Base-by-base conservation (phyloP, 2,888 invertebrate genomes). In the Lasioglossum oenotherae region DNA sequence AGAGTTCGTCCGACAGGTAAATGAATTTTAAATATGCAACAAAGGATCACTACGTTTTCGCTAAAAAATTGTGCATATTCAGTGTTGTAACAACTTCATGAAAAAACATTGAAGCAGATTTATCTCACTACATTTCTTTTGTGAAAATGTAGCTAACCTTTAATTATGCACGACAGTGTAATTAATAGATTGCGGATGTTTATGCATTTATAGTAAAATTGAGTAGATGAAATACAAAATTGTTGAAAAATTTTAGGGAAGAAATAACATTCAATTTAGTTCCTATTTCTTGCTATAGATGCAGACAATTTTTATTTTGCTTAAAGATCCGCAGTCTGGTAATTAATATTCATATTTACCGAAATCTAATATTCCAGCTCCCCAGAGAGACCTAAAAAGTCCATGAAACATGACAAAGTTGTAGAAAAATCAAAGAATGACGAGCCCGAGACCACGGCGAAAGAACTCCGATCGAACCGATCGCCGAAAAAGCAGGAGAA, bases 1-100 rank as follows among this genome's bases (percentile, higher is more conserved):
- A 96, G 81, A 96, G 96, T 92, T 96, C 96, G 41, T 95, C 96
- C 90, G 96, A 96, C 87, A 96, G 96, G 97, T 97, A 31, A 31
- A 64, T 64, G 16, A 16, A 64, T 35, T 31, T 35, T 8, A 16
- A 31, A 64, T 35, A 19, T 31, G 8, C 5, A 31, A 4, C 64
- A 53, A 53, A 53, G 49, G 49, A 53, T 23, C 8, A 2, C 2
- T 49, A 49, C 6, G 23, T 49, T 23, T 23, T 49, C 23, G 49
- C 19, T 49, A 0, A 49, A 49, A 49, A 49, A 19, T 49, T 19
- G 3, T 16, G 14, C 46, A 46, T 46, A 4, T 46, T 46, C 46
- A 16, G 46, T 4, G 16, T 46, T 14, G 46, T 46, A 31, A 31
- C 31, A 46, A 44, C 44, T 2, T 44, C 12, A 3, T 44, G 12